phyloP scores from a whole-genome alignment of 2,113 vertebrate genomes.

The Arvicanthis niloticus region DNA sequence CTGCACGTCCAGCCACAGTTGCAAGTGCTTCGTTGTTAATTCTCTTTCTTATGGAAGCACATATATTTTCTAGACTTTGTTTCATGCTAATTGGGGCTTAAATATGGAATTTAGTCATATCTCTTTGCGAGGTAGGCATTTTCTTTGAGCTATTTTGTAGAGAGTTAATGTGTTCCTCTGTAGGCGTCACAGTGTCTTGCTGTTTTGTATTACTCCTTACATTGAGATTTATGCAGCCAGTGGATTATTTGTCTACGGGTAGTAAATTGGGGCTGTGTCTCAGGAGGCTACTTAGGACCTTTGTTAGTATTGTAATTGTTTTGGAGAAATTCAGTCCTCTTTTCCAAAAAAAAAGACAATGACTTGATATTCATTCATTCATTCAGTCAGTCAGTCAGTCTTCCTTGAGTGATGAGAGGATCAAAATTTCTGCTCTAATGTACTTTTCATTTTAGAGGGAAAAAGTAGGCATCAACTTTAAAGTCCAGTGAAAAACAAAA shows the following conservation, averaged over 20 bases:
- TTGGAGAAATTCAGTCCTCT: background rate
- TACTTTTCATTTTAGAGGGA: background rate
- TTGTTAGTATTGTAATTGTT: background rate
- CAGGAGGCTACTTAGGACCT: background rate
- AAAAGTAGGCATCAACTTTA: background rate
- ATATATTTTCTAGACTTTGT: constrained; percentile 19
- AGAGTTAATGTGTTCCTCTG: background rate
- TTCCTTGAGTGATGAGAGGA: background rate
- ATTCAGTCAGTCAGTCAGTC: background rate
- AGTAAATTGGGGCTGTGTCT: background rate
- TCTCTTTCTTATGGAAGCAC: background rate
- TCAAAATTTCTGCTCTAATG: background rate
- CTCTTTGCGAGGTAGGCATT: background rate
- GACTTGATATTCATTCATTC: background rate
- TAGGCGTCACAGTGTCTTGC: background rate
- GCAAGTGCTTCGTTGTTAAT: background rate
- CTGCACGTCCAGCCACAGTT: background rate
- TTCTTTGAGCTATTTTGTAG: background rate
- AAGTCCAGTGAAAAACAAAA: background rate
- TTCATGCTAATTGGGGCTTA: background rate
- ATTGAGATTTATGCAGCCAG: background rate
- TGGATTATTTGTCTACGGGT: background rate
- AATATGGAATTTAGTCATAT: background rate
- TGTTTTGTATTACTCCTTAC: background rate
- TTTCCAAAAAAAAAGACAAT: background rate